Evolutionary conservation across 2,797 vertebrate species (phyloP), one percentile per base, ranked within the genome.

Genomic region (Hippocampus kuda): DNA sequence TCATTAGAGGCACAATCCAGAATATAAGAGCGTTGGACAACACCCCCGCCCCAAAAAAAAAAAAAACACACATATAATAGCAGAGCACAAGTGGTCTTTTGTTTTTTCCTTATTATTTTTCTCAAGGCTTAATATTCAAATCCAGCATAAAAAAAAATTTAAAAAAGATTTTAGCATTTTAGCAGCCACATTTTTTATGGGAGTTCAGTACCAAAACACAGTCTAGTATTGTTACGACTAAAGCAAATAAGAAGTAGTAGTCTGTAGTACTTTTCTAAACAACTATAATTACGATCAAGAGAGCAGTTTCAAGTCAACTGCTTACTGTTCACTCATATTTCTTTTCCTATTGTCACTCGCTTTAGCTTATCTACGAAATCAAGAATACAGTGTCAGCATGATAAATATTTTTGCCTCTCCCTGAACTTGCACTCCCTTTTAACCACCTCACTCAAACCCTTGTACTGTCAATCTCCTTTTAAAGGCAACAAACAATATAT

Each of bases 71-170:
- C 34, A 34, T 6, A 75, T 3, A 46, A n/a, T 10, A n/a, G 42
- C 63, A 72, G 70, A 79, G 70, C 69, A 80, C n/a, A 18, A 22
- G 65, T 0, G 12, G 38, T 61, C 72, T 68, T 78, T 84, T 82
- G 73, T 73, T 78, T 68, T 53, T 46, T 67, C 54, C 51, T 10
- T 20, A 24, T 41, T 6, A 62, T 62, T n/a, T 4, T 41, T n/a
- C 22, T 42, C 38, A 63, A 63, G 20, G n/a, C 9, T 18, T 68
- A 54, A 57, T 34, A 63, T n/a, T 27, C 24, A 15, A 57, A 22
- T 10, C 12, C 4, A 26, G 56, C 63, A 46, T 53, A 4, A 34
- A 34, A 34, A 34, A 34, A 34, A n/a, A n/a, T n/a, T n/a, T n/a
- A n/a, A 34, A 34, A 34, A 34, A 34, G 34, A 34, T 34, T 6